These are phyloP conservation scores for Calameuta idolon DNA, from an alignment of 2,888 invertebrate genomes.

Conservation along the genomic window DNA sequence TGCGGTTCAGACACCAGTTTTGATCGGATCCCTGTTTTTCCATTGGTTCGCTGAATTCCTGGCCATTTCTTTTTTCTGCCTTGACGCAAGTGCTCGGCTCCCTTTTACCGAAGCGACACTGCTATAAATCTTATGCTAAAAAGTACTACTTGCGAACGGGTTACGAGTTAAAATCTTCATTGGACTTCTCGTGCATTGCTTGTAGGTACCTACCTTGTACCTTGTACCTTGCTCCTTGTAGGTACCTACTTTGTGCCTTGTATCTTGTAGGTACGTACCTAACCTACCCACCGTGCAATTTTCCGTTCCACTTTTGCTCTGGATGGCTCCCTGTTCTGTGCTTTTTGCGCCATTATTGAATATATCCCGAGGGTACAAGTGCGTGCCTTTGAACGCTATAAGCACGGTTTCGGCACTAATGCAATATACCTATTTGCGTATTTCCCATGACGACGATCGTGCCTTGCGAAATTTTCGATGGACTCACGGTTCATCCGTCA, in stretches of 20 bases:
- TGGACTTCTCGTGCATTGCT: constrained; percentile 49
- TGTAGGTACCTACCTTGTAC: constrained; percentile 34
- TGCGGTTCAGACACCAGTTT: background rate
- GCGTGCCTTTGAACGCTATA: background rate
- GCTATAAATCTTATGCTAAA: background rate
- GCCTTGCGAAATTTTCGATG: constrained; percentile 2
- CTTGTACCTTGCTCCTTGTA: constrained; percentile 7
- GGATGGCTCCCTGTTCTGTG: background rate
- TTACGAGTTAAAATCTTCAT: constrained; percentile 64
- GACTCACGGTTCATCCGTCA: background rate
- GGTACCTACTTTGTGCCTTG: constrained; percentile 30
- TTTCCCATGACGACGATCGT: constrained; percentile 33
- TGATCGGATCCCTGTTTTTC: background rate
- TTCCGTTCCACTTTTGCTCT: background rate
- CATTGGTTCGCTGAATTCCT: background rate
- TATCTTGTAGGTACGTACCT: background rate
- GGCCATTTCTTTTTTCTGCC: background rate
- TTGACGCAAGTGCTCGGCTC: background rate
- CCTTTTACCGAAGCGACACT: background rate
- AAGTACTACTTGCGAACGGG: constrained; percentile 24
- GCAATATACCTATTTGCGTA: constrained; percentile 18
- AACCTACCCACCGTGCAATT: background rate
- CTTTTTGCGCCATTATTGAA: background rate
- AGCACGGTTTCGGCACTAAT: background rate
- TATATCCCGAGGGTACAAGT: background rate